Evolutionary conservation across 2,888 invertebrate species (phyloP), one percentile per base, ranked within the genome.

Genomic region (Orthosia incerta): DNA sequence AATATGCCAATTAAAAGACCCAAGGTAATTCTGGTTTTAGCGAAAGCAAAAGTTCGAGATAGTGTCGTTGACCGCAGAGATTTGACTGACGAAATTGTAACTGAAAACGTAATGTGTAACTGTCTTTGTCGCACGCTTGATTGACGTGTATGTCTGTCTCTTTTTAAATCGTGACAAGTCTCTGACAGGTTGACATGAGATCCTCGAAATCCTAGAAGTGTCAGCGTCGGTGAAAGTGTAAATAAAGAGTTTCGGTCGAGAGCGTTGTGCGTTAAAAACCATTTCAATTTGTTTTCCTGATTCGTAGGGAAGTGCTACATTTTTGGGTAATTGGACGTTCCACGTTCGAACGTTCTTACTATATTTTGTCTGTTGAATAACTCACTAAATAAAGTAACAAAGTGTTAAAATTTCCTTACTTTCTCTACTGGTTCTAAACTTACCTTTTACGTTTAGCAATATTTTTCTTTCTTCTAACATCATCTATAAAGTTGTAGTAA

Each of bases 191-290:
- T 88, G 88, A 87, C 89, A 84, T 84, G 86, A 85, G 85, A 88
- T 90, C 90, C 89, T 89, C 88, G 79, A 88, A 87, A 89, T 91
- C 90, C 90, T 92, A 89, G 86, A 89, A 89, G 82, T 88, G 87
- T 85, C 87, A 85, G 82, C 74, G 63, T 31, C 56, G 80, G 95
- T 87, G 95, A 95, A 95, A 95, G 95, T 95, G 93, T 93, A 93
- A 95, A 94, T 91, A 94, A 86, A 89, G 81, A 88, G 71, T 60
- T 87, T 86, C 80, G 79, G 83, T 70, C 75, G 84, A 85, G 84
- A 82, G 84, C 79, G 85, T 87, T 89, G 88, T 92, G 89, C 90
- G 85, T 85, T 88, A 86, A 89, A 80, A 83, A 86, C 84, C 85
- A 84, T 65, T 75, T 87, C 68, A 76, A 82, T 86, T 87, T 86